Conservation (phyloP, 2,797 vertebrate genomes). For the Tachyglossus aculeatus region DNA sequence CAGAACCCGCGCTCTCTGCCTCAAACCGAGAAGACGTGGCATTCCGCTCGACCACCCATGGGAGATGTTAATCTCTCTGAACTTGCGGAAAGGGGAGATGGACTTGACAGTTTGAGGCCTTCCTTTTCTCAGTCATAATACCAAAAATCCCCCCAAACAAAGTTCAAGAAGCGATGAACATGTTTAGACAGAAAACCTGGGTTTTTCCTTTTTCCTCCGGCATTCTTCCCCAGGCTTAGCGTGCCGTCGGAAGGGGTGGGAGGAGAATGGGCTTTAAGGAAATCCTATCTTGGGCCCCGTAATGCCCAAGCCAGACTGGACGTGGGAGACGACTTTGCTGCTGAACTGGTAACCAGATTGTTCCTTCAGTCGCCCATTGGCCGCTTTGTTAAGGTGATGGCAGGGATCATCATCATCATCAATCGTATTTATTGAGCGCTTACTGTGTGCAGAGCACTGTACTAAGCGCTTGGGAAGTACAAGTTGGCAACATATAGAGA, state of each 20-base stretch:
- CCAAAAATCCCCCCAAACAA: conserved; percentile 57
- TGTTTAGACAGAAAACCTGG: conserved; percentile 60
- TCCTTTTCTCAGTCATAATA: conserved; percentile 51
- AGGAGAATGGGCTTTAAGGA: conserved; percentile 24
- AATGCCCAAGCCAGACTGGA: conserved; percentile 29
- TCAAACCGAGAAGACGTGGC: neutral
- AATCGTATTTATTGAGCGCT: too few species aligned
- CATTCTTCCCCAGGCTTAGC: conserved; percentile 57
- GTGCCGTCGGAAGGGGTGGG: conserved; percentile 30
- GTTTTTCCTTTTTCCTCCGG: conserved; percentile 59
- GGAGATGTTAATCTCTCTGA: conserved; percentile 37
- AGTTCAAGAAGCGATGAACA: conserved; percentile 36
- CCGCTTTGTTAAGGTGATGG: too few species aligned
- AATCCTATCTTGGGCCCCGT: conserved; percentile 36
- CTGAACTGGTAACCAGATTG: rapidly evolving
- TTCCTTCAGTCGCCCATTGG: too few species aligned
- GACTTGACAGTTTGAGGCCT: conserved; percentile 50
- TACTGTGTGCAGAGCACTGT: too few species aligned
- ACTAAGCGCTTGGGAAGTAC: too few species aligned
- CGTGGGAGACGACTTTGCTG: neutral
- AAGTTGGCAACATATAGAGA: too few species aligned
- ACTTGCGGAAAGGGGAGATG: neutral
- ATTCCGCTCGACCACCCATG: neutral
- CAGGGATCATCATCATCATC: too few species aligned
- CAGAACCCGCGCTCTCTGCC: conserved; percentile 1